Evolutionary conservation across 2,113 vertebrate species (phyloP), one percentile per base, ranked within the genome.

Genomic region (Benitochromis conjunctus): DNA sequence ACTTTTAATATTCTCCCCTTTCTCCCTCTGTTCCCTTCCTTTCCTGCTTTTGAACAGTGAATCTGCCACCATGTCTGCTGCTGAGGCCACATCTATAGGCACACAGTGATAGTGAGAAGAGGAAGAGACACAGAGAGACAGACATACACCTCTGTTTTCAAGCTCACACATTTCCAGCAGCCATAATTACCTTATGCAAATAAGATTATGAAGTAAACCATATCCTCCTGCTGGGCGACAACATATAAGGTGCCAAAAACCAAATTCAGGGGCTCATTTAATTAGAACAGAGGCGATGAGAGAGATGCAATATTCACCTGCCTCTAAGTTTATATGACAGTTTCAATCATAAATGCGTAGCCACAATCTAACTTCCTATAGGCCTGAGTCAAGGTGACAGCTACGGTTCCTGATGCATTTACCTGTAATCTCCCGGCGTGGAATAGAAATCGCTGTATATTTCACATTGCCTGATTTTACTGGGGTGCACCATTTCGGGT

Each of bases 131-230:
- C 19, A 69, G 55, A n/a, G 41, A 55, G 31, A 79, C 57, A 80
- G 34, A 82, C 53, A 41, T 79, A 77, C 66, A 79, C 85, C 77
- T 86, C 74, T 41, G 41, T 84, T 89, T 88, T 86, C 57, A 76
- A 81, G 56, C 81, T 66, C 38, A 18, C 83, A 83, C 77, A 66
- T 93, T 88, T 92, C 84, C 86, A 80, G 87, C 86, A 91, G 87
- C 84, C 80, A 83, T 92, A 94, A 95, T 94, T 95, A 94, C 88
- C 90, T 92, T 92, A 94, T 94, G 92, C 91, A 95, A 95, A 94
- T 94, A 84, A 81, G 88, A 94, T 91, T 78, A 93, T 89, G 87
- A 89, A 92, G 92, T 92, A 91, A 90, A 88, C 76, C 87, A 84
- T 80, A 81, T 88, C 84, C 46, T 91, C 84, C 89, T 81, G 79